Evolutionary conservation across 2,113 vertebrate species (phyloP).

Genomic region (Isurus oxyrinchus): DNA sequence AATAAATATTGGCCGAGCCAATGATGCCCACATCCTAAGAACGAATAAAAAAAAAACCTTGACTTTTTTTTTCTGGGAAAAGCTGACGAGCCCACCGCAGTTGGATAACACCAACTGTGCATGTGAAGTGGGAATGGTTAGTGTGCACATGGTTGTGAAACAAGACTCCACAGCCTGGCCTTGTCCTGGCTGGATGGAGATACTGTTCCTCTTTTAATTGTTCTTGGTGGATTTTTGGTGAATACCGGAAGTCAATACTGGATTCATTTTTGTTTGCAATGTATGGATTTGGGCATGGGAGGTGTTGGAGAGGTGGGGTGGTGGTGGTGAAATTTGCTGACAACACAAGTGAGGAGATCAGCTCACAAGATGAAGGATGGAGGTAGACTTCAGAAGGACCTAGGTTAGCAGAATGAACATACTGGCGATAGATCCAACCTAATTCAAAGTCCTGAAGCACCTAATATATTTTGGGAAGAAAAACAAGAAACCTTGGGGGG

Average conservation of each 20-base stretch:
- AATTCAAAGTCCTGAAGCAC: background rate
- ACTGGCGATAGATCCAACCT: background rate
- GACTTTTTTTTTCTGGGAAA: background rate
- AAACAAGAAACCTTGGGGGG: background rate
- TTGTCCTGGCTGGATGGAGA: background rate
- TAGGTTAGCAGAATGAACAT: background rate
- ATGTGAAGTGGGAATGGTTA: background rate
- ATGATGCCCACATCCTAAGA: too few species aligned
- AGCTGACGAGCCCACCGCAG: background rate
- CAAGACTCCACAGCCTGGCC: background rate
- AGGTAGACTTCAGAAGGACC: background rate
- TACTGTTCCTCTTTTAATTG: background rate
- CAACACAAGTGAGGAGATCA: background rate
- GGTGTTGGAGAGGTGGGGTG: background rate
- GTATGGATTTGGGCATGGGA: background rate
- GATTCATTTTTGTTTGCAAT: background rate
- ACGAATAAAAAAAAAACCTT: too few species aligned
- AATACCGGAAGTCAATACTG: background rate
- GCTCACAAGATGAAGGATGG: background rate
- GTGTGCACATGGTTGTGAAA: background rate
- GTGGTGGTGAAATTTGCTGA: background rate
- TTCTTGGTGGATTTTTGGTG: background rate
- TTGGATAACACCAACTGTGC: background rate
- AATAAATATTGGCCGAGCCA: too few species aligned
- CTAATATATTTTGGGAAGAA: background rate